Conservation (phyloP, 2,113 vertebrate species). For the Carassius carassius region DNA sequence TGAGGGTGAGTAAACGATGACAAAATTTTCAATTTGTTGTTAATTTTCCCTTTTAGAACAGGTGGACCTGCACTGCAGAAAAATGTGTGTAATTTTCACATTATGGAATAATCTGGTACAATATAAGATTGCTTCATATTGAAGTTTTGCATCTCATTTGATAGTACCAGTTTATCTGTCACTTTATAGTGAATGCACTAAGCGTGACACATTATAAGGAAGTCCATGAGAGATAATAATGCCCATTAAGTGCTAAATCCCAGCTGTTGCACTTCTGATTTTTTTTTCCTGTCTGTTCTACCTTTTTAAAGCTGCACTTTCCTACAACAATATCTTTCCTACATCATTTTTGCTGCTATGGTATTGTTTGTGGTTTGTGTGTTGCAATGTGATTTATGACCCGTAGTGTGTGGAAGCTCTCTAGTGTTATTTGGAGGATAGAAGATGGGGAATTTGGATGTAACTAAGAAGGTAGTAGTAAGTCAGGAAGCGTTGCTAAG, state of each 20-base stretch:
- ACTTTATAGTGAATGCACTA: slow-evolving; percentile 47
- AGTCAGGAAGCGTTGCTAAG: slow-evolving; percentile 43
- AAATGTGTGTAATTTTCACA: slow-evolving; percentile 36
- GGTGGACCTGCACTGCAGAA: slow-evolving; percentile 42
- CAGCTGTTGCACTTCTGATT: slow-evolving; percentile 36
- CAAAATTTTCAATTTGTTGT: neutral
- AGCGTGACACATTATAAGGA: slow-evolving; percentile 10
- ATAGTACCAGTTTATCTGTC: slow-evolving; percentile 46
- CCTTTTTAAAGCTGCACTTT: slow-evolving; percentile 37
- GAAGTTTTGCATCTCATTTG: slow-evolving; percentile 55
- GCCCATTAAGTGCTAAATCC: slow-evolving; percentile 14
- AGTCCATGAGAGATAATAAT: slow-evolving; percentile 26
- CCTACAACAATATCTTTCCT: slow-evolving; percentile 30
- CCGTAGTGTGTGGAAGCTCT: slow-evolving; percentile 31
- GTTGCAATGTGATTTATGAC: slow-evolving; percentile 25
- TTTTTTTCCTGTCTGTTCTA: slow-evolving; percentile 35
- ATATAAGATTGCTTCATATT: slow-evolving; percentile 61
- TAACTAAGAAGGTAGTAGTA: slow-evolving; percentile 44
- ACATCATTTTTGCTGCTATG: slow-evolving; percentile 48
- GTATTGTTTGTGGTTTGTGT: slow-evolving; percentile 29
- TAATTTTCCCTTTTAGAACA: neutral
- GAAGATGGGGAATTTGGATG: slow-evolving; percentile 41
- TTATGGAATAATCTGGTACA: slow-evolving; percentile 49
- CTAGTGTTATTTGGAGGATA: slow-evolving; percentile 13
- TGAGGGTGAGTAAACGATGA: neutral